These are phyloP conservation scores for Sapajus apella DNA, from an alignment of 2,113 vertebrate genomes.

Conservation along the genomic window DNA sequence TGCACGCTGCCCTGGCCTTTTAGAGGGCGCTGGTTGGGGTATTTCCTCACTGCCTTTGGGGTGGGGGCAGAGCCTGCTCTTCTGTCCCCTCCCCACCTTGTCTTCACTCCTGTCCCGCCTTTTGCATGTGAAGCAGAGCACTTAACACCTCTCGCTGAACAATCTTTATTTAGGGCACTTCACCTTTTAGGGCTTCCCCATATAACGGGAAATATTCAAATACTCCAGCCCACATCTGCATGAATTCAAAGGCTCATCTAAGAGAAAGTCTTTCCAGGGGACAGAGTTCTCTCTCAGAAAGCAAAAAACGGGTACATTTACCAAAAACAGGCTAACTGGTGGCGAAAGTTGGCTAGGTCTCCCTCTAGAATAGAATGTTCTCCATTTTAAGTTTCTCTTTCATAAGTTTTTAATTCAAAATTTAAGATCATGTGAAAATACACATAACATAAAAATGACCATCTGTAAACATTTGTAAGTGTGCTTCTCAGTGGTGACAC, in stretches of 20 bases:
- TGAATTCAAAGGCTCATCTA: background rate
- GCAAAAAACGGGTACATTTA: background rate
- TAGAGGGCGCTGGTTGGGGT: accelerated
- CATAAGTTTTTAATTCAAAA: background rate
- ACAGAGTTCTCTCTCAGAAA: background rate
- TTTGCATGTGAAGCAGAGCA: too few relatives aligned
- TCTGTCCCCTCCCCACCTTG: background rate
- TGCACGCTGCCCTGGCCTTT: background rate
- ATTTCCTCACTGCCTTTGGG: too few relatives aligned
- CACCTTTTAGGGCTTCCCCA: background rate
- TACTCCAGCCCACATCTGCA: background rate
- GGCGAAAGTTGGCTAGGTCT: background rate
- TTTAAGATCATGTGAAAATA: background rate
- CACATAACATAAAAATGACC: accelerated
- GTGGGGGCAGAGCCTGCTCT: background rate
- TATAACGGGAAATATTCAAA: background rate
- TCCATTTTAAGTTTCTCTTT: background rate
- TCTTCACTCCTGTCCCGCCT: background rate
- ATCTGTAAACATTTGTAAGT: accelerated
- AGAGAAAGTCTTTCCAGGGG: background rate
- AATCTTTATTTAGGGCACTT: background rate
- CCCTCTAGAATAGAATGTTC: background rate
- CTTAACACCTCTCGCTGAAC: background rate
- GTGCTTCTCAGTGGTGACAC: background rate
- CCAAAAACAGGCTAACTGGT: background rate